Evolutionary conservation across 2,113 vertebrate species (phyloP).

Genomic region (Stegastes partitus): DNA sequence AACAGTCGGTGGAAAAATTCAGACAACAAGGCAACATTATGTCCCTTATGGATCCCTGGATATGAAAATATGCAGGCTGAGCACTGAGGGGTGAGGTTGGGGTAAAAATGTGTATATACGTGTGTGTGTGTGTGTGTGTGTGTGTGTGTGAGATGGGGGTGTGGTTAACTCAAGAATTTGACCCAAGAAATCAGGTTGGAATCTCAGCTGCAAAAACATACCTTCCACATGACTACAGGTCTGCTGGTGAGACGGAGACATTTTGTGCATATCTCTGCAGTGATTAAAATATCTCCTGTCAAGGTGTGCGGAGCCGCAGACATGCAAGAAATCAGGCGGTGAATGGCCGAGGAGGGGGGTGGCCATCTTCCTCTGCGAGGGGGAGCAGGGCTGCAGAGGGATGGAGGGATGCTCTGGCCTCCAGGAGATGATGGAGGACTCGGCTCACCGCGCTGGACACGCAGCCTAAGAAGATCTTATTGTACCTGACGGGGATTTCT

Average conservation of each 20-base stretch:
- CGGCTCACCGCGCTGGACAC: constrained; percentile 7
- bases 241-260: constrained; percentile 69
- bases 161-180: constrained; percentile 75
- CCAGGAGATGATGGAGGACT: constrained; percentile 38
- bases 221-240: constrained; percentile 79
- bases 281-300: constrained; percentile 73
- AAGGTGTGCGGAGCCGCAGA: constrained; percentile 59
- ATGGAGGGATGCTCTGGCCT: constrained; percentile 17
- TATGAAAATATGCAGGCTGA: constrained; percentile 70
- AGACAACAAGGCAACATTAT: constrained; percentile 57
- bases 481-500: constrained; percentile 39
- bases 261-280: constrained; percentile 72
- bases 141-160: constrained; percentile 39
- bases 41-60: constrained; percentile 49
- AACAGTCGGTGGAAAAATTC: constrained; percentile 38
- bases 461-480: constrained; percentile 23
- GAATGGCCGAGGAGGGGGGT: constrained; percentile 32
- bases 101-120: constrained; percentile 32
- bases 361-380: constrained; percentile 1
- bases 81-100: constrained; percentile 47
- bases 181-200: constrained; percentile 81
- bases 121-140: constrained; percentile 23
- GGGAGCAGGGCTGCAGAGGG: constrained; percentile 19
- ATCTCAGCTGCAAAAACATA: constrained; percentile 85
- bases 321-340: constrained; percentile 25